Evolutionary conservation across 1,140 invertebrate species (phyloP), one percentile per base, ranked within the genome.

Genomic region (Medauroidea extradentata): DNA sequence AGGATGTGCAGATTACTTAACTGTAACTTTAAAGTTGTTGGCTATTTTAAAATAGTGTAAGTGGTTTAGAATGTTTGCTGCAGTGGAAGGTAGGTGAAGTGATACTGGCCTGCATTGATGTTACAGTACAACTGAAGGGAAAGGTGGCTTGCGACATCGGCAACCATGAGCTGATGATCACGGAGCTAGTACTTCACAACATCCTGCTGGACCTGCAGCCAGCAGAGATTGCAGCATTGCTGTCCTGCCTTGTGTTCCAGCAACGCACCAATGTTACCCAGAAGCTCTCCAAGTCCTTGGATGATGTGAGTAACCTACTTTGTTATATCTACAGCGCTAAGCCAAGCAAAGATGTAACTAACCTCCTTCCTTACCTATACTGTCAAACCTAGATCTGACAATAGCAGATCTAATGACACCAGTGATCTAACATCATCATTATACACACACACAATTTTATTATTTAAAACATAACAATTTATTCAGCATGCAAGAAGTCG

Each of bases 71-170:
- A 48, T 50, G 57, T 58, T 53, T 60, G n/a, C n/a, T n/a, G n/a
- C n/a, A n/a, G n/a, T 41, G 39, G n/a, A 41, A n/a, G 11, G 11
- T 55, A 49, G 2, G 29, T 55, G 25, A 9, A 55, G 13, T 1
- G 16, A 13, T 55, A 21, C 24, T 1, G 39, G 11, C 39, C 16
- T 41, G 39, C 16, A n/a, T n/a, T n/a, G n/a, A n/a, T n/a, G 66
- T 78, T 78, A 55, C 71, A 82, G 87, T 92, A 2, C 84, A 86
- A 53, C 71, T 96, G 38, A 97, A 98, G 79, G 96, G 96, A 11
- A 81, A 90, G 59, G 94, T 99, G 8, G 97, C 96, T 3, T 93
- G 96, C 70, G 89, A 96, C 73, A 98, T 99, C 86, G 92, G 93
- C 16, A 94, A 88, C 58, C 80, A 85, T 53, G 96, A 99, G 73